A percentile compares a stretch with the other conserved stretches of the same genome.
Conservation (phyloP, 2,888 invertebrate genomes). For the Brachyptera putata region DNA sequence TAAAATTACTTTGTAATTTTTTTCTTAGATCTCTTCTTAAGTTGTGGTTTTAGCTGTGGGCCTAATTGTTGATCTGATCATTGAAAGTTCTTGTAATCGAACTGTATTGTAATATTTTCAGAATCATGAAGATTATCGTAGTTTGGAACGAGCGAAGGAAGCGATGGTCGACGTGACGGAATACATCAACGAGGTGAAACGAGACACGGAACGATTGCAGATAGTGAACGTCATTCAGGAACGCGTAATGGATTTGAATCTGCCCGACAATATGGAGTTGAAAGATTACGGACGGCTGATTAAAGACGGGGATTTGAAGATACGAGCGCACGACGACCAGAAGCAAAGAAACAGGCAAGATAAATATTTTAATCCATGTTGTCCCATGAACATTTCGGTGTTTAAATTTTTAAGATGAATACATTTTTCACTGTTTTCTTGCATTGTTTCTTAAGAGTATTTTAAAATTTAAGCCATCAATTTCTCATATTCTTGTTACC, state of each 20-base stretch:
- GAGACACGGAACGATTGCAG: slow-evolving; percentile 90
- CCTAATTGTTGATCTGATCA: neutral
- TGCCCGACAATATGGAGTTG: slow-evolving; percentile 73
- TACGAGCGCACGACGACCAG: slow-evolving; percentile 85
- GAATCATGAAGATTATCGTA: slow-evolving; percentile 78
- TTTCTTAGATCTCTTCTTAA: too few relatives aligned
- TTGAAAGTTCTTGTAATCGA: too few relatives aligned
- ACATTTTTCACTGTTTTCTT: too few relatives aligned
- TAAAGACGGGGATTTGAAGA: slow-evolving; percentile 90
- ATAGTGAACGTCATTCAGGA: slow-evolving; percentile 86
- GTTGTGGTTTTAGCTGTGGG: neutral
- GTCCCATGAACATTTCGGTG: neutral
- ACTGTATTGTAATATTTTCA: too few relatives aligned
- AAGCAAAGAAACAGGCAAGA: slow-evolving; percentile 62
- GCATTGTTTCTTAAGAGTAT: too few relatives aligned
- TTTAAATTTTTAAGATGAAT: too few relatives aligned
- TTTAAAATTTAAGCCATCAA: too few relatives aligned
- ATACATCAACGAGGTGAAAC: slow-evolving; percentile 96
- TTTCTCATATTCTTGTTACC: too few relatives aligned
- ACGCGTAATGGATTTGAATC: slow-evolving; percentile 77
- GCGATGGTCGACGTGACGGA: slow-evolving; percentile 96
- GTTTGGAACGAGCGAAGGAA: slow-evolving; percentile 82
- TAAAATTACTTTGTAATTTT: too few relatives aligned
- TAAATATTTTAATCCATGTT: neutral
- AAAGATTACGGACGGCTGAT: slow-evolving; percentile 88